Conservation (phyloP, 2,888 invertebrate species). For the Argyresthia albistria region DNA sequence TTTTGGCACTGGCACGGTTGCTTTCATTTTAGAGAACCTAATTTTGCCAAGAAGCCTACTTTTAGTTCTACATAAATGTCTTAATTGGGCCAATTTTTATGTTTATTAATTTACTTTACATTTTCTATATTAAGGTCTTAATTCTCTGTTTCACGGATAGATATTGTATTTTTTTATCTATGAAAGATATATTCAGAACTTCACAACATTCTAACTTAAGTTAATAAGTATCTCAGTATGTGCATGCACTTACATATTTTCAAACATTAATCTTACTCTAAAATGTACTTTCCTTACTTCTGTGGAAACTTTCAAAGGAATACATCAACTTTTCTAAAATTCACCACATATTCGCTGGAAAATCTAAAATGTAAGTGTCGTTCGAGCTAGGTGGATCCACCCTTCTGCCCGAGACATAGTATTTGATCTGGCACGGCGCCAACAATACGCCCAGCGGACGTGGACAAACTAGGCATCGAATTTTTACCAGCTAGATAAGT, state of each 20-base stretch:
- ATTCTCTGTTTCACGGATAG: no score
- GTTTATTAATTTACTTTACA: no score
- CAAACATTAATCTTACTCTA: no score
- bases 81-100: no score
- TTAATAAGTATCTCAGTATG: no score
- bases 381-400: slow-evolving; percentile 20
- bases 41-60: slow-evolving; percentile 9
- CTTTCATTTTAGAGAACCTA: slow-evolving; percentile 31
- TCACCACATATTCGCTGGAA: slow-evolving; percentile 11
- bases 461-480: slow-evolving; percentile 46
- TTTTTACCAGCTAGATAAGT: slow-evolving; percentile 49
- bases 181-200: no score
- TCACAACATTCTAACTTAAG: no score
- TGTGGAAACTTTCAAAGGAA: neutral
- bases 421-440: slow-evolving; percentile 53
- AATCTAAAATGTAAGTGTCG: slow-evolving; percentile 54
- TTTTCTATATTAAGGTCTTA: no score
- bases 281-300: neutral
- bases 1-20: slow-evolving; percentile 30
- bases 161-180: no score
- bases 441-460: slow-evolving; percentile 45
- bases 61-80: no score
- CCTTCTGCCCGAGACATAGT: slow-evolving; percentile 29
- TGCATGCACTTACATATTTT: no score
- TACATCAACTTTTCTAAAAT: slow-evolving; percentile 1